Evolutionary conservation across 2,797 vertebrate genomes (phyloP).

Genomic region (Sylvia borin): DNA sequence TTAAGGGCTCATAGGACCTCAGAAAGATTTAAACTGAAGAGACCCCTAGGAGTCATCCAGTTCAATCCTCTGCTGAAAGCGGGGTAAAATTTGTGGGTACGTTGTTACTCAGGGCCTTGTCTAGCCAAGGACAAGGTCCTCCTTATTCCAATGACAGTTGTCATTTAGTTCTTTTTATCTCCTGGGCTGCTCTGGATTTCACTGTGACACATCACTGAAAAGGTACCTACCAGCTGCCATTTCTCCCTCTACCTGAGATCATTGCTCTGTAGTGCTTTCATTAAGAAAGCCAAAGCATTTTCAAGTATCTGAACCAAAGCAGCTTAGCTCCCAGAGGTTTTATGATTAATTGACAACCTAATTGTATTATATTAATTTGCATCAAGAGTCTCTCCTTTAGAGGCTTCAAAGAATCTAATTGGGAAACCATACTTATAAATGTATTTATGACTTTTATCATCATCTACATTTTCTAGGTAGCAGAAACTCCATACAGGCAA

Average conservation of each 20-base stretch:
- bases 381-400: neutral
- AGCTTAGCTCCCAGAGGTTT: neutral
- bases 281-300: neutral
- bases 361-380: neutral
- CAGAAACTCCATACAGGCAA: neutral
- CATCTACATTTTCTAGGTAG: neutral
- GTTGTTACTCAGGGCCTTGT: neutral
- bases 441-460: neutral
- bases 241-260: neutral
- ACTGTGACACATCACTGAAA: neutral
- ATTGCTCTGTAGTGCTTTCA: neutral
- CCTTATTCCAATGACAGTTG: accelerated
- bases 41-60: neutral
- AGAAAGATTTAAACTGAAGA: neutral
- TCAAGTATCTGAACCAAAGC: neutral
- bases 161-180: neutral
- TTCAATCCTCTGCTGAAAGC: neutral
- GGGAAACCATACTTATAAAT: neutral
- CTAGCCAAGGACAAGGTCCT: no score
- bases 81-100: neutral
- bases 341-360: neutral
- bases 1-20: neutral
- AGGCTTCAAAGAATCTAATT: neutral
- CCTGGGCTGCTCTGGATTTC: neutral
- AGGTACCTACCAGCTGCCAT: neutral